Base-by-base conservation (phyloP, 2,797 vertebrate species). In the Netta rufina region DNA sequence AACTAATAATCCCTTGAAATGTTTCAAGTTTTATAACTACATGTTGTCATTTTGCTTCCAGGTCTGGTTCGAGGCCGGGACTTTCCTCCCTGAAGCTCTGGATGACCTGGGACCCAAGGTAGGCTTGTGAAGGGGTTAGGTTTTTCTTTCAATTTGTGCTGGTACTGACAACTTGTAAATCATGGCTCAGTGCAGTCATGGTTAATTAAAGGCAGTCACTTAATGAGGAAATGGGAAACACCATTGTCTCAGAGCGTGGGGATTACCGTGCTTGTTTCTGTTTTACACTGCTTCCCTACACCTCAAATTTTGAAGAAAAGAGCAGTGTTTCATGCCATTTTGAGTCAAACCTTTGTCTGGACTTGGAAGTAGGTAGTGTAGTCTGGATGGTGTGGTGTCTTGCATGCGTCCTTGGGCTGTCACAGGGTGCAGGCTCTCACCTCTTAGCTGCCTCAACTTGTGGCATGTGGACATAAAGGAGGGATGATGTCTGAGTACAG, bases 191-290 rank as follows among this genome's bases (percentile, higher is more conserved):
- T 27, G 66, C 47, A 81, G 19, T 62, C 79, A 41, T 16, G 14
- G 57, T 89, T 87, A 71, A 92, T 94, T 84, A 82, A 81, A 86
- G 41, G 56, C 84, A 84, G 71, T 21, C 56, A 71, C 20, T 43
- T 53, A 45, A 60, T 0, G 16, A 61, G 67, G 66, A 90, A 87
- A 60, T 22, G 36, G 43, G 39, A 79, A 90, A 82, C 53, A 60
- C 56, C 17, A 3, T 47, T 81, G 18, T 69, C 43, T 80, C 36
- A 32, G n/a, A 86, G 0, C 10, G 21, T 4, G 3, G 25, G 75
- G 83, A 20, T 89, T 56, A 13, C 8, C 16, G 13, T 57, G 67
- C 53, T 91, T 72, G 66, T 80, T 89, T 80, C 72, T 90, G 41
- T 15, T 90, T 84, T 72, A 43, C 56, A 45, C 54, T 73, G 65